These are phyloP conservation scores for Pachymerium ferrugineum DNA, from an alignment of 2,888 invertebrate genomes.

Conservation along the genomic window DNA sequence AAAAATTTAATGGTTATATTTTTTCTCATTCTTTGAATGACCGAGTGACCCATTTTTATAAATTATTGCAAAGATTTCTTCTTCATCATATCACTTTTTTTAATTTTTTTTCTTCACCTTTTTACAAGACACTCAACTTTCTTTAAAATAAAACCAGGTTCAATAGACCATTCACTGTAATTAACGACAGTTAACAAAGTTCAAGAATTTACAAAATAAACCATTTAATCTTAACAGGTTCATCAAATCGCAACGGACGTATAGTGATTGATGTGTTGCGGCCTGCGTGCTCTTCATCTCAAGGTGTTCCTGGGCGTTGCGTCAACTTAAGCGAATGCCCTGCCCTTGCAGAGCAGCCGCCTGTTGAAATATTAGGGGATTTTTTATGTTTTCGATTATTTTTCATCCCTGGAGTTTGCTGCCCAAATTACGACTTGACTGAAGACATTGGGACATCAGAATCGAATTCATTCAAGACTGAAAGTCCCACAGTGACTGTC, in stretches of 20 bases:
- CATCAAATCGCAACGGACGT: slow-evolving; percentile 40
- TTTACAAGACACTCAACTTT: neutral
- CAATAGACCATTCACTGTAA: neutral
- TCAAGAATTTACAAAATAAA: no score
- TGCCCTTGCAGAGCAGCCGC: slow-evolving; percentile 51
- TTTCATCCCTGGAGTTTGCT: slow-evolving; percentile 88
- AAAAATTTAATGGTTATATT: neutral
- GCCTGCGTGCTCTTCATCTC: slow-evolving; percentile 68
- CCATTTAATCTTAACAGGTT: neutral
- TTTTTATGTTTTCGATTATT: slow-evolving; percentile 85
- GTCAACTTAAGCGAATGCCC: slow-evolving; percentile 85
- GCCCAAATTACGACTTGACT: slow-evolving; percentile 54
- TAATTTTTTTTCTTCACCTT: neutral
- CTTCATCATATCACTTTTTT: neutral
- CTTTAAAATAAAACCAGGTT: neutral
- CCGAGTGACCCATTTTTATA: slow-evolving; percentile 5
- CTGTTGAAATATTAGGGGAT: slow-evolving; percentile 60
- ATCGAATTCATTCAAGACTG: neutral
- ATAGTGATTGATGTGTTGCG: slow-evolving; percentile 41
- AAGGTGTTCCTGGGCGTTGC: slow-evolving; percentile 71
- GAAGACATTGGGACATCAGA: neutral
- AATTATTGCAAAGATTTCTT: slow-evolving; percentile 6
- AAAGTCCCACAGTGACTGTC: neutral
- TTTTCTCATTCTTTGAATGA: neutral
- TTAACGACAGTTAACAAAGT: neutral